Conservation (phyloP, 2,797 vertebrate genomes). For the Mastacembelus armatus region DNA sequence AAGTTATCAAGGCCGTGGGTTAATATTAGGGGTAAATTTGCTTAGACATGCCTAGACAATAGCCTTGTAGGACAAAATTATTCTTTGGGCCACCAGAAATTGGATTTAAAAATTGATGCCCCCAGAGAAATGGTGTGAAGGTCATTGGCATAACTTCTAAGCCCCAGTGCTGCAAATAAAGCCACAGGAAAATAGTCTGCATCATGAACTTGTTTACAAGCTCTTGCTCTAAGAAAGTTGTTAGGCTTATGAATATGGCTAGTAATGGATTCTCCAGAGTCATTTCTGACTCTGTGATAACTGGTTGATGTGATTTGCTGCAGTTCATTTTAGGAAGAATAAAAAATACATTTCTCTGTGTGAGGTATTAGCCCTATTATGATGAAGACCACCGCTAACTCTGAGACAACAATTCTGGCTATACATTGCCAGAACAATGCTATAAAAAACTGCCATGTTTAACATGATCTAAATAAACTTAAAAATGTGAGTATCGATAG, state of each 20-base stretch:
- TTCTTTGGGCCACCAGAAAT: constrained; percentile 54
- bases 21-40: constrained; percentile 52
- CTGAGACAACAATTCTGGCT: not conserved
- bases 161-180: constrained; percentile 39
- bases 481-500: not conserved
- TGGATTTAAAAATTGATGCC: constrained; percentile 72
- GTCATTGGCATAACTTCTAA: constrained; percentile 53
- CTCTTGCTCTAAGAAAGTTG: constrained; percentile 21
- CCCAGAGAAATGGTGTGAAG: constrained; percentile 58
- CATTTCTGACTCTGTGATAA: constrained; percentile 33
- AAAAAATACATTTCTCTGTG: not conserved
- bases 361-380: not conserved
- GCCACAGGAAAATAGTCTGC: constrained; percentile 41
- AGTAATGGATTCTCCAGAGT: constrained; percentile 55
- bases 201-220: constrained; percentile 54
- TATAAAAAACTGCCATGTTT: not conserved
- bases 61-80: constrained; percentile 53
- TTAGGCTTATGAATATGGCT: constrained; percentile 37
- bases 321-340: constrained; percentile 16
- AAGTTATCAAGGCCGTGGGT: constrained; percentile 45
- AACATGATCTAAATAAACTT: not conserved
- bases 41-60: constrained; percentile 49
- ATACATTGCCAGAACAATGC: not conserved
- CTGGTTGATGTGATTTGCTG: constrained; percentile 45
- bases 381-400: constrained; percentile 10